Percentiles rank a stretch among this genome's conserved stretches.
Evolutionary conservation across 1,140 invertebrate genomes (phyloP).

Genomic region (Drosophila kikkawai): DNA sequence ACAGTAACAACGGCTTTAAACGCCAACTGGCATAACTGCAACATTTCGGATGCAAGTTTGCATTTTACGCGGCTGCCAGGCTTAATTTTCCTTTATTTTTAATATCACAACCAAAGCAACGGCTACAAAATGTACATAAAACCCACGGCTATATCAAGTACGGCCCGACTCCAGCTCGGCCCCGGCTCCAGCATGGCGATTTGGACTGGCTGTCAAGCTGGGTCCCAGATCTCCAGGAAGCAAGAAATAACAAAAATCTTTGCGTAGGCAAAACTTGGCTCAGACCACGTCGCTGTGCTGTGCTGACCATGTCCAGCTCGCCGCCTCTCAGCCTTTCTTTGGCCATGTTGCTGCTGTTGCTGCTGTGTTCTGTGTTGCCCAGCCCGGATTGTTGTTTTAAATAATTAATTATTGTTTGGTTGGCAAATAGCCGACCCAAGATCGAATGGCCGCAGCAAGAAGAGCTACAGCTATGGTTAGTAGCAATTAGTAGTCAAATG

Average conservation of each 20-base stretch:
- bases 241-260: conserved; percentile 62
- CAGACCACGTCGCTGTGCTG: conserved; percentile 41
- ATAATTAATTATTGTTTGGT: conserved; percentile 84
- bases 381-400: conserved; percentile 62
- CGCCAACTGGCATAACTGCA: conserved; percentile 73
- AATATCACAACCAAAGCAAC: conserved; percentile 69
- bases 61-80: conserved; percentile 82
- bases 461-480: conserved; percentile 14
- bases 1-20: conserved; percentile 49
- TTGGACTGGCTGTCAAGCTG: conserved; percentile 53
- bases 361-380: conserved; percentile 23
- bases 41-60: conserved; percentile 79
- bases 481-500: conserved; percentile 49
- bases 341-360: conserved; percentile 8
- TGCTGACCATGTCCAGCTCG: conserved; percentile 35
- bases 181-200: conserved; percentile 7
- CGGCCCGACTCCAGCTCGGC: conserved; percentile 9
- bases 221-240: conserved; percentile 71
- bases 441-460: conserved; percentile 47
- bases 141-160: conserved; percentile 74
- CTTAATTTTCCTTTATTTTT: conserved; percentile 81
- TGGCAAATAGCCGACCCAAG: conserved; percentile 62
- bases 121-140: conserved; percentile 63
- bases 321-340: conserved; percentile 33
- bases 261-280: conserved; percentile 82